Evolutionary conservation across 2,797 vertebrate genomes (phyloP), one percentile per base, ranked within the genome.

Genomic region (Numenius phaeopus): DNA sequence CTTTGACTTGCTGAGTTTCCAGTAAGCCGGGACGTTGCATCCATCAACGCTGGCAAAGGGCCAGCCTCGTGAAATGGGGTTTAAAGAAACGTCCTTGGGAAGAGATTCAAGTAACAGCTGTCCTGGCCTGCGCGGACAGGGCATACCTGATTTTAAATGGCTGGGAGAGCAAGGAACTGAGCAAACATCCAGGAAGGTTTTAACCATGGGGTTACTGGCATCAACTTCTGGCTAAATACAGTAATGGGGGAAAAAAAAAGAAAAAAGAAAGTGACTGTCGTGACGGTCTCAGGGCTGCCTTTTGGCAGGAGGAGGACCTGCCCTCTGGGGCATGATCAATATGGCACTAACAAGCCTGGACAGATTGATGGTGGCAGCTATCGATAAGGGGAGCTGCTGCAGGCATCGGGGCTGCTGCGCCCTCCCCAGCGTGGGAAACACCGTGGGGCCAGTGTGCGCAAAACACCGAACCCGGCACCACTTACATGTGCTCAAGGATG

Each of bases 391-490:
- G 37, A 78, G 57, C 23, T 70, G 83, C 67, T 18, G 57, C 0
- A 0, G 57, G 65, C 61, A 29, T 3, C 1, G 58, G 47, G n/a
- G 5, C 46, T n/a, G n/a, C 42, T 29, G 58, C 1, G 4, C 21
- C 6, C 18, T 11, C 40, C 52, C 70, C 40, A 18, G 65, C 0
- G 8, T 10, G 52, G 52, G 49, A 26, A 14, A 54, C 52, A 30
- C 26, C 29, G 17, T 16, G 52, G 52, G 52, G 29, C 72, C 8
- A 2, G 61, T 1, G 0, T 4, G 9, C 12, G 49, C 7, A 3
- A 20, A 62, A n/a, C 15, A 4, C 20, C 1, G 0, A 61, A 50
- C 19, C 11, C 0, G 1, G 44, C 29, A 20, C 27, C 27, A 32
- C 34, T 27, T 29, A 27, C 49, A 9, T 29, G 26, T 24, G 34